Base-by-base conservation (phyloP, 2,888 invertebrate genomes). In the Lithophane leautieri region DNA sequence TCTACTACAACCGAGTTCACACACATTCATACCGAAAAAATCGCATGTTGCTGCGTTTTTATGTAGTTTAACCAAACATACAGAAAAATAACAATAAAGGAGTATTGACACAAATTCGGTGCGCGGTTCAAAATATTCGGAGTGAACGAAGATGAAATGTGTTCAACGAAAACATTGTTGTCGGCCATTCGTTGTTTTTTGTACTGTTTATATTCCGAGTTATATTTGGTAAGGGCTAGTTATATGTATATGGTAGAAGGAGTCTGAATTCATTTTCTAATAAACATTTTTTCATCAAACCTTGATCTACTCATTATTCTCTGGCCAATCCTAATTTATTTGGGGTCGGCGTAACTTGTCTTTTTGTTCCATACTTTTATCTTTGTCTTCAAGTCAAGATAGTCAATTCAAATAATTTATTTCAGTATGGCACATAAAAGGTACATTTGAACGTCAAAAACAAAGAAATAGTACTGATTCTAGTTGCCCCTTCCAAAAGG, bases 41-140 rank as follows among this genome's bases (percentile, higher is more conserved):
- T 19, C 22, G 16, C n/a, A n/a, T n/a, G n/a, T n/a, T n/a, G n/a
- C n/a, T n/a, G n/a, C n/a, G n/a, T n/a, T n/a, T n/a, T n/a, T n/a
- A n/a, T n/a, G n/a, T n/a, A n/a, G n/a, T n/a, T n/a, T n/a, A n/a
- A n/a, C n/a, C n/a, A n/a, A n/a, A n/a, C n/a, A n/a, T n/a, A n/a
- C n/a, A n/a, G n/a, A n/a, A 50, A 78, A 50, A 34, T 19, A 68
- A 83, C 61, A 83, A 76, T 66, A 61, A 50, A 58, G 25, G 34
- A 70, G 8, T 70, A 77, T 84, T 84, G 80, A 84, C 76, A 79
- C 62, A 54, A 61, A 86, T 80, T 74, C 56, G 58, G 40, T 60
- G 62, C 40, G 54, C n/a, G 42, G 16, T 50, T 60, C 50, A 77
- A 84, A 77, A 80, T 74, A 75, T 84, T 84, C 65, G 14, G 34